Percentiles rank a stretch among this genome's conserved stretches.
These are phyloP conservation scores for Lithosia quadra DNA, from an alignment of 2,888 invertebrate species.

Conservation along the genomic window DNA sequence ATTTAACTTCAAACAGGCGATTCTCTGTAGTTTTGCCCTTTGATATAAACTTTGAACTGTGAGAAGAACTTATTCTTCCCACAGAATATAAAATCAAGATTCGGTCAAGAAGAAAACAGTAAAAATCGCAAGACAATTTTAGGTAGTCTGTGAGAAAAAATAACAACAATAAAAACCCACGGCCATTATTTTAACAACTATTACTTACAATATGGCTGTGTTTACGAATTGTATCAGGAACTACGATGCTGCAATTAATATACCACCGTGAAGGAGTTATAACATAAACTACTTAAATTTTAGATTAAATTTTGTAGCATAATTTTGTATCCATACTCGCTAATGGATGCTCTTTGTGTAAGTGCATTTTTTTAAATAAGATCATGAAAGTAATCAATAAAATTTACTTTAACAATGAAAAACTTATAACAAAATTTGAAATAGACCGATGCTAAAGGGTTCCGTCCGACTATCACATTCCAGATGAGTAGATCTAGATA, in stretches of 20 bases:
- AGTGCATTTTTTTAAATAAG: background rate
- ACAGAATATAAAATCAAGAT: background rate
- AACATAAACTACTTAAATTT: slow-evolving; percentile 4
- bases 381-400: background rate
- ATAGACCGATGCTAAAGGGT: background rate
- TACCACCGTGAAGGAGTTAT: background rate
- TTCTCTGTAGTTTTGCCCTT: background rate
- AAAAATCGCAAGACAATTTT: background rate
- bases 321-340: background rate
- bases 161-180: background rate
- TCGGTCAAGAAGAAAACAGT: background rate
- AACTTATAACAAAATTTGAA: slow-evolving; percentile 6
- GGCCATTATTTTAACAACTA: background rate
- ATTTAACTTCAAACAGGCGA: background rate
- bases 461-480: slow-evolving; percentile 12
- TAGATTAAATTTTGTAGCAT: background rate
- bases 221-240: background rate
- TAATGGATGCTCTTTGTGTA: slow-evolving; percentile 1
- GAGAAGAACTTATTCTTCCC: background rate
- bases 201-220: background rate
- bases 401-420: background rate
- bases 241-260: background rate
- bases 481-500: slow-evolving; percentile 32
- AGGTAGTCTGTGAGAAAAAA: background rate
- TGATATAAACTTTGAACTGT: background rate